phyloP scores from a whole-genome alignment of 2,888 invertebrate genomes.

The Argyresthia goedartella region DNA sequence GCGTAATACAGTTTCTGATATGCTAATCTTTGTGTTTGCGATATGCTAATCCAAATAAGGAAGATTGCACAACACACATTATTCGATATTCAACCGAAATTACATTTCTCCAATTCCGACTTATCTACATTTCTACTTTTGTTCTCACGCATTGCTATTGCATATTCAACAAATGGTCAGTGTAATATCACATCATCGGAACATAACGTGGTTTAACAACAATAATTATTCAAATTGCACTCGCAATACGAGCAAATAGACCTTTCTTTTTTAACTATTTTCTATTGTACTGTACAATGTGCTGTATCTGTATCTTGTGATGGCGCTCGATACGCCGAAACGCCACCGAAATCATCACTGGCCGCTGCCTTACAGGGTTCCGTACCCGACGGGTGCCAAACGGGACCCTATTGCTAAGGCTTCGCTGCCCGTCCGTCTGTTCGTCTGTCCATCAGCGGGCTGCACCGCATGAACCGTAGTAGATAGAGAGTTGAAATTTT shows the following conservation, averaged over 20 bases:
- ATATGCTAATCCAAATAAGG: too few species aligned
- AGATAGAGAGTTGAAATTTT: too few species aligned
- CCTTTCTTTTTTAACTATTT: constrained; percentile 25
- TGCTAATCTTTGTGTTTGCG: too few species aligned
- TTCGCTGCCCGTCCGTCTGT: too few species aligned
- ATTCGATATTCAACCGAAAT: neutral
- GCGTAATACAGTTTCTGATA: too few species aligned
- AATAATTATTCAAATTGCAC: constrained; percentile 47
- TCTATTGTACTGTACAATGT: neutral
- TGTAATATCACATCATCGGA: constrained; percentile 17
- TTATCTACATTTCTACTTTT: neutral
- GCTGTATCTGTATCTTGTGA: too few species aligned
- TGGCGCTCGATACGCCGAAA: neutral
- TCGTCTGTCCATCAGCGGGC: too few species aligned
- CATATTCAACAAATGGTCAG: constrained; percentile 37
- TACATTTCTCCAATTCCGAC: neutral
- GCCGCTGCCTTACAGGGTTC: too few species aligned
- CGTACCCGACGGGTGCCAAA: too few species aligned
- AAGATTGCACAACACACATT: too few species aligned
- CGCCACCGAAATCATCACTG: neutral
- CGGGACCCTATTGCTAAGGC: too few species aligned
- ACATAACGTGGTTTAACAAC: constrained; percentile 19
- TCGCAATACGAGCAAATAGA: constrained; percentile 29
- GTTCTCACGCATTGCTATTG: constrained; percentile 15
- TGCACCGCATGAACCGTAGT: too few species aligned